A percentile compares a stretch with the other conserved stretches of the same genome.
These are phyloP conservation scores for Ploceus nigricollis DNA, from an alignment of 2,113 vertebrate species.

Conservation along the genomic window DNA sequence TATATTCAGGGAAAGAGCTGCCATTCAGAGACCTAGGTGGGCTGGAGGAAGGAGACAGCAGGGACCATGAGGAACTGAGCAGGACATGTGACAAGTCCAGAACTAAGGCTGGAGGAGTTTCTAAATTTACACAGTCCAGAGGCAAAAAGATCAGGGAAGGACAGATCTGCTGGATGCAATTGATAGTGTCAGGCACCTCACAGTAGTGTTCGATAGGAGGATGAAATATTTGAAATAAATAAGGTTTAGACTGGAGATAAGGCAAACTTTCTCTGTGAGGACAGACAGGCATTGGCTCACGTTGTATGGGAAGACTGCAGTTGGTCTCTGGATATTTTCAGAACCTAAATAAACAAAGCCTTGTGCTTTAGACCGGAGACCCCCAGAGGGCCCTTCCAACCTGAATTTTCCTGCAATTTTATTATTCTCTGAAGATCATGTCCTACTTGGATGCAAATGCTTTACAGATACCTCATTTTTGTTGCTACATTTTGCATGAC, in stretches of 20 bases:
- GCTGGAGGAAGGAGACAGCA: neutral
- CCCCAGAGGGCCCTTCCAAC: neutral
- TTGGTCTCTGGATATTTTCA: neutral
- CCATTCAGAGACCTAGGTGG: neutral
- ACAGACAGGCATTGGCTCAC: neutral
- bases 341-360: neutral
- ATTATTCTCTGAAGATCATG: neutral
- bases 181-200: neutral
- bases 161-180: neutral
- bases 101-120: neutral
- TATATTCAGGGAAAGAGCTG: neutral
- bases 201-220: neutral
- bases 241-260: neutral
- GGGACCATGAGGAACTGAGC: neutral
- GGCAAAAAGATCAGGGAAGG: accelerated
- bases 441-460: neutral
- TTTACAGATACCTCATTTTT: neutral
- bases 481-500: neutral
- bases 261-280: neutral
- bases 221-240: neutral
- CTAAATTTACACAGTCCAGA: neutral
- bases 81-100: neutral
- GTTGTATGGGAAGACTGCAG: neutral
- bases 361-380: neutral
- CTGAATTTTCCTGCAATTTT: neutral